phyloP scores from a whole-genome alignment of 2,888 invertebrate genomes.

The Leptura quadrifasciata region DNA sequence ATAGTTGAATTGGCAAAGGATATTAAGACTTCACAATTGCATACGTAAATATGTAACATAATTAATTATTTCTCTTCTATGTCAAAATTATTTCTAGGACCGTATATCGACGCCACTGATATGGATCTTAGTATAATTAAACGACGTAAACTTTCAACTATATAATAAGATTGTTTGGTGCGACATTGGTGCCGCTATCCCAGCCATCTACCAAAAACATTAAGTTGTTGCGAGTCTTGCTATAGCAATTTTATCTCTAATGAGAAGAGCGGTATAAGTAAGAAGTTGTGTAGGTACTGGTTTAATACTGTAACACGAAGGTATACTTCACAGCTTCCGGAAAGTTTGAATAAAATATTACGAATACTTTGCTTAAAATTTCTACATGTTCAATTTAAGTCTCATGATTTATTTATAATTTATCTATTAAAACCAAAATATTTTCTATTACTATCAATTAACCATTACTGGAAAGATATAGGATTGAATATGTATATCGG shows the following conservation, averaged over 20 bases:
- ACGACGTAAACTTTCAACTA: slow-evolving; percentile 62
- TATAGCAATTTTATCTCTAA: slow-evolving; percentile 60
- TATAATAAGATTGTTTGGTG: slow-evolving; percentile 62
- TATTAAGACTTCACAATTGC: no score
- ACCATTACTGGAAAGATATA: no score
- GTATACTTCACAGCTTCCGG: background rate
- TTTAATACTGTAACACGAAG: slow-evolving; percentile 11
- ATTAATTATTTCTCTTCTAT: no score
- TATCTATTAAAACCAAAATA: no score
- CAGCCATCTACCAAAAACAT: slow-evolving; percentile 54
- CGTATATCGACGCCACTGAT: slow-evolving; percentile 1
- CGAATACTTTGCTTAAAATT: background rate
- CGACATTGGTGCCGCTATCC: slow-evolving; percentile 50
- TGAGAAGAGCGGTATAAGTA: slow-evolving; percentile 59
- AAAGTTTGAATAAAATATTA: background rate
- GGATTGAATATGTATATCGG: no score
- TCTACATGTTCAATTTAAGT: no score
- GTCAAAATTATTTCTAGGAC: background rate
- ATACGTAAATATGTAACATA: no score
- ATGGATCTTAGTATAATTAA: slow-evolving; percentile 53
- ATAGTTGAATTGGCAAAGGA: no score
- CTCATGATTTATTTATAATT: no score
- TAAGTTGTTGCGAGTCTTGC: slow-evolving; percentile 57
- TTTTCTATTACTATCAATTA: no score
- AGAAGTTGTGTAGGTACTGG: slow-evolving; percentile 57